phyloP scores from a whole-genome alignment of 2,113 vertebrate genomes.

The Thryonomys swinderianus region DNA sequence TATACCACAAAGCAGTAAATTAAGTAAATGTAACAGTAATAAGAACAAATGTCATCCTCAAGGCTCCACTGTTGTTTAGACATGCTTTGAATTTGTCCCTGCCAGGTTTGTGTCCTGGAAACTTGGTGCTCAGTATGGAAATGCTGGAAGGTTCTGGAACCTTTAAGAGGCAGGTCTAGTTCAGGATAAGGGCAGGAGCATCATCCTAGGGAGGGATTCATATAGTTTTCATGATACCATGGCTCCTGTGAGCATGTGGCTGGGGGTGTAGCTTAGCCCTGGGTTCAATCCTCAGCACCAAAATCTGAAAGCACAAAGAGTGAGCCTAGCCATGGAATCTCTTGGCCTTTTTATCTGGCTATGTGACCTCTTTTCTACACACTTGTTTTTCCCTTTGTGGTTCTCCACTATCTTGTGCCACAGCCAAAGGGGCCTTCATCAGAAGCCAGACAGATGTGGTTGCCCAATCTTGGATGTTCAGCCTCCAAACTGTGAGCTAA shows the following conservation, averaged over 20 bases:
- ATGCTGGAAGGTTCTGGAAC: background rate
- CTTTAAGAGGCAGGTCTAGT: background rate
- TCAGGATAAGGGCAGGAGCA: background rate
- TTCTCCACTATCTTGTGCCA: background rate
- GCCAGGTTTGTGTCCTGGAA: background rate
- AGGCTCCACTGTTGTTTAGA: background rate
- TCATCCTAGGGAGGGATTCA: background rate
- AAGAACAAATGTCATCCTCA: background rate
- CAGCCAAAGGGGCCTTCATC: background rate
- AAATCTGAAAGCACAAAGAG: background rate
- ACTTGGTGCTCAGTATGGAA: background rate
- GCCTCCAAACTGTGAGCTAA: background rate
- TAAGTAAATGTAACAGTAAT: background rate
- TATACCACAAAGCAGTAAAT: background rate
- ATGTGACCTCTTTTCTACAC: background rate
- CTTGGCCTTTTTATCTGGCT: background rate
- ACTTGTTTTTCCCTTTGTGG: background rate
- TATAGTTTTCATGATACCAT: background rate
- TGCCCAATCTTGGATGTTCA: background rate
- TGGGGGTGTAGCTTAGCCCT: background rate
- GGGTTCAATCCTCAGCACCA: background rate
- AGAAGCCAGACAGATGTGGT: background rate
- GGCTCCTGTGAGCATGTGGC: background rate
- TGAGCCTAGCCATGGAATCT: background rate
- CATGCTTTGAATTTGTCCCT: background rate